A percentile compares a stretch with the other conserved stretches of the same genome.
Evolutionary conservation across 2,888 invertebrate species (phyloP).

Genomic region (Nebria salina): DNA sequence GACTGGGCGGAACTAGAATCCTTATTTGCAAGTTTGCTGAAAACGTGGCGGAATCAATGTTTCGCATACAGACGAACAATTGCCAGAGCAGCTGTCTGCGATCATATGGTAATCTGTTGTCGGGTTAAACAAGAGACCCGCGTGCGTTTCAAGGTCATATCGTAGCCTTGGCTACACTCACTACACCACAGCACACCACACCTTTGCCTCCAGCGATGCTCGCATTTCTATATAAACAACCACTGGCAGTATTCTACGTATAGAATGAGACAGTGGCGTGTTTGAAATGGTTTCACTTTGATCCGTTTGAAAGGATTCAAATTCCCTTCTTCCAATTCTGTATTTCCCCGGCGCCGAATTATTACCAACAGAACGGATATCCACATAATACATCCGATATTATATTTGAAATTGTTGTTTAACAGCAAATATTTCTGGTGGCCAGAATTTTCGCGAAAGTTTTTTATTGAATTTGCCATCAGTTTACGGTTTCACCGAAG

Average conservation of each 20-base stretch:
- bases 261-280: constrained; percentile 36
- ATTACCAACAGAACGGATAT: constrained; percentile 24
- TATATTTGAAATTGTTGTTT: not conserved
- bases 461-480: not conserved
- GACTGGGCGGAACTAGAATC: constrained; percentile 7
- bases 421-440: not conserved
- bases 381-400: constrained; percentile 2
- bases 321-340: constrained; percentile 33
- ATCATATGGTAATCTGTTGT: constrained; percentile 14
- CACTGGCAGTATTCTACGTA: constrained; percentile 25
- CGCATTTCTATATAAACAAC: constrained; percentile 33
- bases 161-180: constrained; percentile 30
- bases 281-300: constrained; percentile 33
- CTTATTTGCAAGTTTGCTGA: constrained; percentile 5
- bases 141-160: not conserved
- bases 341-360: constrained; percentile 34
- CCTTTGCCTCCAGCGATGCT: constrained; percentile 31
- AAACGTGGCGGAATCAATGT: not conserved
- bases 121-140: not conserved
- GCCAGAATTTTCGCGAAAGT: not conserved
- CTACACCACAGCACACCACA: constrained; percentile 11
- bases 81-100: constrained; percentile 8
- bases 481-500: not conserved
- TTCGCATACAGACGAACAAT: not conserved
- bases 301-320: constrained; percentile 39